These are phyloP conservation scores for Contarinia nasturtii DNA, from an alignment of 1,140 invertebrate genomes.

Conservation along the genomic window DNA sequence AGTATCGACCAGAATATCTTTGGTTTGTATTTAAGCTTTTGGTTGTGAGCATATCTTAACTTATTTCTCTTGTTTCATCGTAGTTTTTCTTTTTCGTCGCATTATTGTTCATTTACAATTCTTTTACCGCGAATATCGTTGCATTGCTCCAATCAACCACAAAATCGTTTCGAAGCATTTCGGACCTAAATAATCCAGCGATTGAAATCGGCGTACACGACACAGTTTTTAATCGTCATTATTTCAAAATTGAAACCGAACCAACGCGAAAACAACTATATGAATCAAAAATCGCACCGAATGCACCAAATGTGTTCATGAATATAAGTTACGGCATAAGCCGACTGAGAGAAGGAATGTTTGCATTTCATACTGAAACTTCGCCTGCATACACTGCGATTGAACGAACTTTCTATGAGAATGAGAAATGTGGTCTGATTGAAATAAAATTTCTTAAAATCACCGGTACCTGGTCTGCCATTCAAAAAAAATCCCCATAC, in stretches of 20 bases:
- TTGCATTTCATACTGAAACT: constrained; percentile 41
- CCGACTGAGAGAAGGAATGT: constrained; percentile 15
- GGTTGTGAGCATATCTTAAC: too few relatives aligned
- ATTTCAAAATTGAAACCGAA: constrained; percentile 10
- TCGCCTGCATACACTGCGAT: constrained; percentile 38
- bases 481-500: constrained; percentile 35
- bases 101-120: constrained; percentile 18
- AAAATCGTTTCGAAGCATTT: constrained; percentile 22
- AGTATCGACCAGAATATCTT: constrained; percentile 9
- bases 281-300: constrained; percentile 15
- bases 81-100: constrained; percentile 2
- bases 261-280: constrained; percentile 14
- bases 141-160: constrained; percentile 27
- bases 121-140: constrained; percentile 28
- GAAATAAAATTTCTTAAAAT: constrained; percentile 38
- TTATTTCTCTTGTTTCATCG: neutral
- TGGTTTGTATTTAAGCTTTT: too few relatives aligned
- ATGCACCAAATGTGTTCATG: constrained; percentile 13
- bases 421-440: constrained; percentile 41
- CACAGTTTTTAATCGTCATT: constrained; percentile 19
- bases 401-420: constrained; percentile 38
- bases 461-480: constrained; percentile 32
- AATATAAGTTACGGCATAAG: constrained; percentile 13
- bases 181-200: constrained; percentile 22
- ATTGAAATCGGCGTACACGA: constrained; percentile 18